Conservation (phyloP, 2,113 vertebrate genomes). For the Tricholaema leucomelas region DNA sequence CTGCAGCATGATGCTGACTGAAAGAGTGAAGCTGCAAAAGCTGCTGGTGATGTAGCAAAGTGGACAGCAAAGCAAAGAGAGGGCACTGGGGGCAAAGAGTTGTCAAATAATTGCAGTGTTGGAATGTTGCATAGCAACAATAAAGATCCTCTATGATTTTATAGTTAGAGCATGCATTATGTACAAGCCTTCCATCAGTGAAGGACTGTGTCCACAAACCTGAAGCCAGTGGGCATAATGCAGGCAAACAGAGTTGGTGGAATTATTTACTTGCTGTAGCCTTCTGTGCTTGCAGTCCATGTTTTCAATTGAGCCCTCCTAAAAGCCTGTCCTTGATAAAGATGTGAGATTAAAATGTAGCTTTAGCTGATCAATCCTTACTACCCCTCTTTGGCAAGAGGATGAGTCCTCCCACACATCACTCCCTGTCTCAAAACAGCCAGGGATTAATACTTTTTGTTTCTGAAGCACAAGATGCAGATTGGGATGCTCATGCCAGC, state of each 20-base stretch:
- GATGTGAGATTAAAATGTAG: not conserved
- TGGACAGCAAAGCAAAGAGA: not conserved
- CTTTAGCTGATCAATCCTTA: not conserved
- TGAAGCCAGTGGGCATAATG: not conserved
- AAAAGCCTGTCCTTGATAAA: not conserved
- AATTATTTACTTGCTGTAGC: not conserved
- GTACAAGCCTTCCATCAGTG: not conserved
- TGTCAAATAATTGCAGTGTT: not conserved
- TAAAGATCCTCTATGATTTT: not conserved
- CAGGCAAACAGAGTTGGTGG: not conserved
- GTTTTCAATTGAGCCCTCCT: not conserved
- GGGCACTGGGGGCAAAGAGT: not conserved
- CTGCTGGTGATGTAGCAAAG: not conserved
- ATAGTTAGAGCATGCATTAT: not conserved
- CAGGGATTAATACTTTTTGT: not conserved
- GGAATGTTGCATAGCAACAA: conserved; percentile 8
- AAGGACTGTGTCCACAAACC: not conserved
- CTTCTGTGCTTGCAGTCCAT: not conserved
- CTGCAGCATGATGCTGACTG: not conserved
- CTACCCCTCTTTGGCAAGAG: not conserved
- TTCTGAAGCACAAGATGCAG: not conserved
- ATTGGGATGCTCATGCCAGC: rapidly evolving
- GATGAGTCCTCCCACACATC: not conserved
- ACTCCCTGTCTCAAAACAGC: not conserved
- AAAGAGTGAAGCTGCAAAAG: not conserved